Conservation (phyloP, 2,797 vertebrate species). For the Petrocephalus sullivani region DNA sequence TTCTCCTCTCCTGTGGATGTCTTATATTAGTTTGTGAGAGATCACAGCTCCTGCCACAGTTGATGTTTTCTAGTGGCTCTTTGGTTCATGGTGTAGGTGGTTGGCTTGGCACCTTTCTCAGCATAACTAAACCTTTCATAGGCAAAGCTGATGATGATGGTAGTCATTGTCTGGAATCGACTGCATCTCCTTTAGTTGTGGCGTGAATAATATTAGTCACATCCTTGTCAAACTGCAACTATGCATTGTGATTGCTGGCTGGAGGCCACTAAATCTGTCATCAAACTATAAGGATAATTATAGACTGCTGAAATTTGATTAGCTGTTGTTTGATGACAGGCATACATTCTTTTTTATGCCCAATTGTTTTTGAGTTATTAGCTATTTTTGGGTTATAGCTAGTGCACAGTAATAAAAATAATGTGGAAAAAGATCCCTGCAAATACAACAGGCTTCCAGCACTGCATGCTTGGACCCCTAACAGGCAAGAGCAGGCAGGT, state of each 20-base stretch:
- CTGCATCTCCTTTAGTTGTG: neutral
- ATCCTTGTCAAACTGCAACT: conserved; percentile 21
- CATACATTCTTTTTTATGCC: no score
- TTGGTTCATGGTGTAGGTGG: neutral
- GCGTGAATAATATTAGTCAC: conserved; percentile 5
- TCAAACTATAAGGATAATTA: no score
- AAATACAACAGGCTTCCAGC: no score
- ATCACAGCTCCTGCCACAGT: conserved; percentile 1
- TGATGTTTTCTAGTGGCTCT: neutral
- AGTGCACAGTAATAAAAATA: no score
- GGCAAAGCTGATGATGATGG: neutral
- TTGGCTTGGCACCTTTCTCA: neutral
- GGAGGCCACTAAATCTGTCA: neutral
- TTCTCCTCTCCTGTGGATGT: neutral
- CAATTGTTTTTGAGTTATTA: no score
- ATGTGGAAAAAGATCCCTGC: no score
- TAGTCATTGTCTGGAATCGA: conserved; percentile 19
- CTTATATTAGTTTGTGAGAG: neutral
- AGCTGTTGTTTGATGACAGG: no score
- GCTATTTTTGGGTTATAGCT: no score
- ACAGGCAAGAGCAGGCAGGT: no score
- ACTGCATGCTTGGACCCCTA: no score
- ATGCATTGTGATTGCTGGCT: neutral
- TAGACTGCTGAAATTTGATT: no score
- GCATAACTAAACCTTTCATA: conserved; percentile 10